Conservation (phyloP, 64 coral and sea anemone species). For the Pocillopora verrucosa region DNA sequence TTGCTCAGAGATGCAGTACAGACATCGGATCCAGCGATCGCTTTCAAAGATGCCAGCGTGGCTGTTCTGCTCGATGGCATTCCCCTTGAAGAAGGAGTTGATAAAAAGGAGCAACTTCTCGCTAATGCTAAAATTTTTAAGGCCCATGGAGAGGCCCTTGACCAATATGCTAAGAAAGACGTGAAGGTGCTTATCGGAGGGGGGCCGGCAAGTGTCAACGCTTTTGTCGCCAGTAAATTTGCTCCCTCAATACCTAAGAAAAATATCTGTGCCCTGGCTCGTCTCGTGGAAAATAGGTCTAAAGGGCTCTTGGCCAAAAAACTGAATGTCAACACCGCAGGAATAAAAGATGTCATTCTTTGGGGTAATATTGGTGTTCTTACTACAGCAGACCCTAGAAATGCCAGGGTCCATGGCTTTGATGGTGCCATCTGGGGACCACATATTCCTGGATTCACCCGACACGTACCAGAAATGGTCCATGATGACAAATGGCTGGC, state of each 20-base stretch:
- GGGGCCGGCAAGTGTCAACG: constrained; percentile 65
- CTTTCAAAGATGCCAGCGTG: constrained; percentile 76
- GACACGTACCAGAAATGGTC: constrained; percentile 91
- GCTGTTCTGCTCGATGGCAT: constrained; percentile 69
- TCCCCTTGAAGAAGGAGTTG: neutral
- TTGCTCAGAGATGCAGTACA: constrained; percentile 61
- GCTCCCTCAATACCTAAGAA: constrained; percentile 84
- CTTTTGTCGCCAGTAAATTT: constrained; percentile 75
- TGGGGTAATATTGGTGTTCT: constrained; percentile 84
- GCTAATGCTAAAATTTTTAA: constrained; percentile 77
- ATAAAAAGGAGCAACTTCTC: constrained; percentile 62
- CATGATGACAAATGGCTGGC: constrained; percentile 94
- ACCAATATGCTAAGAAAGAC: constrained; percentile 77
- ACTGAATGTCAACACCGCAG: constrained; percentile 84
- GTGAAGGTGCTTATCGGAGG: constrained; percentile 85
- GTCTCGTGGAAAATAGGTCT: constrained; percentile 84
- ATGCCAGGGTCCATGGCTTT: constrained; percentile 85
- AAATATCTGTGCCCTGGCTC: constrained; percentile 79
- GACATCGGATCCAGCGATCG: constrained; percentile 61
- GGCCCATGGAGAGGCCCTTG: constrained; percentile 72
- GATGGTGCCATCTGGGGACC: constrained; percentile 99
- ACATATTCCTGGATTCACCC: constrained; percentile 83
- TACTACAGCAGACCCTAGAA: constrained; percentile 58
- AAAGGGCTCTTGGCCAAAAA: constrained; percentile 85
- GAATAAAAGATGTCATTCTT: constrained; percentile 88